These are phyloP conservation scores for Tetraneura akinire DNA, from an alignment of 1,140 invertebrate genomes.

Conservation along the genomic window DNA sequence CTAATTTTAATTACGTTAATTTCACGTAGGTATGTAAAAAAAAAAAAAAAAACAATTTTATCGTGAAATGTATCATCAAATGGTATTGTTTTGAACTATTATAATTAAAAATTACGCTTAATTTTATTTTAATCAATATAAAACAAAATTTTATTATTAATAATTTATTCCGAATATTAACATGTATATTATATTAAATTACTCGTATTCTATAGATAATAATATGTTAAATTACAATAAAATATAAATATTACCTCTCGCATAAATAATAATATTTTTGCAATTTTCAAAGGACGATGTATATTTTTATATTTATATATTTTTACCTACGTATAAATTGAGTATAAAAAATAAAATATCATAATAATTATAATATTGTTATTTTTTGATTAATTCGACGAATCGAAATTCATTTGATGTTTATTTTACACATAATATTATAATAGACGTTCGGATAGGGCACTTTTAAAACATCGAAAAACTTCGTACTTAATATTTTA, in stretches of 20 bases:
- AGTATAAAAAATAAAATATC: background rate
- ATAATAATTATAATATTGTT: background rate
- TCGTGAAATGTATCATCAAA: too few relatives aligned
- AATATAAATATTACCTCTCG: background rate
- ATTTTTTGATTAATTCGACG: background rate
- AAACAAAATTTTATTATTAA: too few relatives aligned
- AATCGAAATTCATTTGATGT: background rate
- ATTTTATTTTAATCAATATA: too few relatives aligned
- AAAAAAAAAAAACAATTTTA: too few relatives aligned
- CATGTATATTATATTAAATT: too few relatives aligned
- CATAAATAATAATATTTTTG: background rate
- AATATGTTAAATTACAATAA: background rate
- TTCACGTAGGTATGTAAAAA: too few relatives aligned
- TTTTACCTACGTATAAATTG: background rate
- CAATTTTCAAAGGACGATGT: too few relatives aligned
- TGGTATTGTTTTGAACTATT: too few relatives aligned
- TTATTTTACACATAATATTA: too few relatives aligned
- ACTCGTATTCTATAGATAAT: background rate
- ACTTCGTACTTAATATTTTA: slow-evolving; percentile 7
- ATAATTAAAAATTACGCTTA: too few relatives aligned
- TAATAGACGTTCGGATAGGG: background rate
- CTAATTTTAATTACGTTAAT: too few relatives aligned
- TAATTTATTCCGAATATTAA: background rate
- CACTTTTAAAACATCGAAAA: background rate
- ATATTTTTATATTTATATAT: background rate